These are phyloP conservation scores for Carpatolechia fugitivella DNA, from an alignment of 2,888 invertebrate genomes.

Conservation along the genomic window DNA sequence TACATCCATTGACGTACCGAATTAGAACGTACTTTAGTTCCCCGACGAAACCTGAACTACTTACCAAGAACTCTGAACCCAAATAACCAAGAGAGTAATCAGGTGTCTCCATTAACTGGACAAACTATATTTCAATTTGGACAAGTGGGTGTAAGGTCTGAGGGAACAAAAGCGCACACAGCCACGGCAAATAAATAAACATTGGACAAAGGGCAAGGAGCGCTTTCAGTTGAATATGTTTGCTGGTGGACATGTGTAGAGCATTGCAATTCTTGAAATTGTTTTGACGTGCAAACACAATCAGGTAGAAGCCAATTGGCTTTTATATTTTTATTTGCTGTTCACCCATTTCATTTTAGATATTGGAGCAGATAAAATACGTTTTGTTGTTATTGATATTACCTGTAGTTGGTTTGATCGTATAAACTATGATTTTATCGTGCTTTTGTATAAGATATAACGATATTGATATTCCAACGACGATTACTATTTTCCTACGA, in stretches of 20 bases:
- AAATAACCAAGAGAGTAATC: neutral
- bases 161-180: constrained; percentile 53
- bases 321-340: neutral
- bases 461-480: no score
- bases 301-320: neutral
- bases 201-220: constrained; percentile 39
- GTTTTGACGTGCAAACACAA: neutral
- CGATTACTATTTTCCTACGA: no score
- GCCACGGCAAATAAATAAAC: constrained; percentile 43
- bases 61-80: neutral
- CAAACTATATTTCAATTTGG: constrained; percentile 58
- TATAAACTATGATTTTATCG: neutral
- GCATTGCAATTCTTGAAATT: constrained; percentile 1
- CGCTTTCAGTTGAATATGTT: constrained; percentile 41
- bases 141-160: constrained; percentile 47
- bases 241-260: constrained; percentile 19
- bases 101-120: neutral
- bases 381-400: no score
- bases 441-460: neutral
- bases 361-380: no score
- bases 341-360: neutral
- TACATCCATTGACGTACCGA: constrained; percentile 65
- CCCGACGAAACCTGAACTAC: constrained; percentile 2
- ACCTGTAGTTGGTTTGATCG: no score
- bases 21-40: constrained; percentile 46